Conservation (phyloP, 2,888 invertebrate species). For the Sesia bembeciformis region DNA sequence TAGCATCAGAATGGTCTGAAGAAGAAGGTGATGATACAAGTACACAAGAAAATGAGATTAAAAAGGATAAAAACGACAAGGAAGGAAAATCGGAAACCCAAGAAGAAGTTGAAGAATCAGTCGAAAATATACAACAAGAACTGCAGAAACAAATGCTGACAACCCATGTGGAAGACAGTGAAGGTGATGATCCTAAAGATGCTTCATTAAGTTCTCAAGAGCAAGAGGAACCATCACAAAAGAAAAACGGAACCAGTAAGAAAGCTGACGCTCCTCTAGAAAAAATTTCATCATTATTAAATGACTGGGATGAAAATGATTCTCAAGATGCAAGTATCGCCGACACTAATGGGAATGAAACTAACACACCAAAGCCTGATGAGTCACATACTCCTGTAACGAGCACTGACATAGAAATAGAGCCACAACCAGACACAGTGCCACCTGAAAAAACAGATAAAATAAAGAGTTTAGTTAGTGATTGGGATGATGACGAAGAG, state of each 20-base stretch:
- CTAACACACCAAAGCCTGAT: slow-evolving; percentile 3
- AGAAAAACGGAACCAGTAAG: slow-evolving; percentile 7
- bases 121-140: slow-evolving; percentile 65
- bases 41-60: slow-evolving; percentile 2
- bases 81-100: slow-evolving; percentile 7
- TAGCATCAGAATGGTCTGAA: slow-evolving; percentile 56
- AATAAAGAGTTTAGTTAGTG: slow-evolving; percentile 63
- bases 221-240: slow-evolving; percentile 1
- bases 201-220: slow-evolving; percentile 11
- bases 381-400: slow-evolving; percentile 12
- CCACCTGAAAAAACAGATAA: slow-evolving; percentile 36
- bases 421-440: slow-evolving; percentile 1
- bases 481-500: slow-evolving; percentile 68
- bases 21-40: slow-evolving; percentile 34
- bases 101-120: slow-evolving; percentile 49
- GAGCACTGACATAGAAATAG: slow-evolving; percentile 1
- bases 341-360: slow-evolving; percentile 9
- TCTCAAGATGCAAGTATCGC: slow-evolving; percentile 37
- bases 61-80: slow-evolving; percentile 7
- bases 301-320: slow-evolving; percentile 71
- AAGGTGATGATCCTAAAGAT: slow-evolving; percentile 13
- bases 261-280: slow-evolving; percentile 20
- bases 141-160: slow-evolving; percentile 44
- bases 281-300: slow-evolving; percentile 56
- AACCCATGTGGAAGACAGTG: slow-evolving; percentile 17